Conservation (phyloP, 2,797 vertebrate genomes). For the Parambassis ranga region DNA sequence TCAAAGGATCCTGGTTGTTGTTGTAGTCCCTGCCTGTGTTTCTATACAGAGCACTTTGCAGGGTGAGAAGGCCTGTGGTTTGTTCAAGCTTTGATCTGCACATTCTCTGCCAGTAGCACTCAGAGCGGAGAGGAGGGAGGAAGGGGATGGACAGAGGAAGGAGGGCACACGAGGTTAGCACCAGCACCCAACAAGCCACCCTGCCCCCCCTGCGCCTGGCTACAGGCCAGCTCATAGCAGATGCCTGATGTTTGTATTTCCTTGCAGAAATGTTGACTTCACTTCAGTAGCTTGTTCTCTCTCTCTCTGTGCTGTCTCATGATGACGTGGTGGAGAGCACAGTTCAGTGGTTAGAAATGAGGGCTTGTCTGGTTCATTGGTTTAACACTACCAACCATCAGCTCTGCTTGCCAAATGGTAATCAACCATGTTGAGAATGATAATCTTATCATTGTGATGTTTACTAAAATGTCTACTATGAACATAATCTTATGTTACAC, state of each 20-base stretch:
- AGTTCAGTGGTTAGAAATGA: neutral
- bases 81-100: conserved; percentile 53
- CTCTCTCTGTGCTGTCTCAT: neutral
- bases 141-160: conserved; percentile 5
- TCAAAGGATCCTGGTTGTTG: neutral
- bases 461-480: neutral
- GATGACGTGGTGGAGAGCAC: neutral
- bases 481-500: neutral
- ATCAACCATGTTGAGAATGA: too few relatives aligned
- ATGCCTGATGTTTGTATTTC: conserved; percentile 2
- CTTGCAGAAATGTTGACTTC: neutral
- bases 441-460: neutral
- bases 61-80: conserved; percentile 47
- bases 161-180: conserved; percentile 27
- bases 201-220: conserved; percentile 18
- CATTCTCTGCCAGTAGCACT: conserved; percentile 51
- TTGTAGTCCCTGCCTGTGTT: neutral
- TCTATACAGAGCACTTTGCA: conserved; percentile 39
- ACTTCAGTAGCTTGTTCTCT: too few relatives aligned
- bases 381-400: neutral
- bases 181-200: conserved; percentile 6
- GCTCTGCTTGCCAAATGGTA: neutral
- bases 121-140: conserved; percentile 2
- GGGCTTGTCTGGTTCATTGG: too few relatives aligned
- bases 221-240: conserved; percentile 26